A percentile compares a stretch with the other conserved stretches of the same genome.
phyloP scores from a whole-genome alignment of 2,113 vertebrate genomes.

The Trichomycterus rosablanca region DNA sequence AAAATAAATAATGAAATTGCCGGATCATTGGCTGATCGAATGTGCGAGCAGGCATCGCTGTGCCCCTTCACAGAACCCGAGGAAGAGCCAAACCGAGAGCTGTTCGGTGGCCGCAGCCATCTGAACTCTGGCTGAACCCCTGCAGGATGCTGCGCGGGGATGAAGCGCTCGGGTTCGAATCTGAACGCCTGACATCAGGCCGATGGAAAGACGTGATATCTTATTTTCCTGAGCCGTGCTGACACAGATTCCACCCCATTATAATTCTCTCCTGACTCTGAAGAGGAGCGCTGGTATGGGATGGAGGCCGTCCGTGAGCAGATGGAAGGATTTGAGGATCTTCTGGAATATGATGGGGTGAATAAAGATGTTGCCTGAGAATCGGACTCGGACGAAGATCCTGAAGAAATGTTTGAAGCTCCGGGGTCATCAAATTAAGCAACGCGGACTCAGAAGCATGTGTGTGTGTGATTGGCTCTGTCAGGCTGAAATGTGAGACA shows the following conservation, averaged over 20 bases:
- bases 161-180: slow-evolving; percentile 86
- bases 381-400: slow-evolving; percentile 66
- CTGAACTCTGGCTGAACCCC: slow-evolving; percentile 94
- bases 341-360: slow-evolving; percentile 68
- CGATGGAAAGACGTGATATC: slow-evolving; percentile 97
- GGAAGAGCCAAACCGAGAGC: slow-evolving; percentile 34
- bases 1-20: slow-evolving; percentile 8
- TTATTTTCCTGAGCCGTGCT: slow-evolving; percentile 93
- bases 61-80: slow-evolving; percentile 12
- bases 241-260: slow-evolving; percentile 93
- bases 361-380: slow-evolving; percentile 79
- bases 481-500: slow-evolving; percentile 61
- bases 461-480: slow-evolving; percentile 68
- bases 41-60: slow-evolving; percentile 45
- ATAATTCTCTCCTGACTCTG: slow-evolving; percentile 87
- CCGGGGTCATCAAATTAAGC: slow-evolving; percentile 61
- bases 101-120: slow-evolving; percentile 79
- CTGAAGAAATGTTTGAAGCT: slow-evolving; percentile 64
- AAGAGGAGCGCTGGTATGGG: slow-evolving; percentile 59
- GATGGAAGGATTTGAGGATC: slow-evolving; percentile 75
- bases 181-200: slow-evolving; percentile 89
- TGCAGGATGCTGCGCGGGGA: slow-evolving; percentile 75
- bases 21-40: slow-evolving; percentile 25
- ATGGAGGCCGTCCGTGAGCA: slow-evolving; percentile 73
- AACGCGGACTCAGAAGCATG: slow-evolving; percentile 59